phyloP scores from a whole-genome alignment of 2,888 invertebrate genomes.

The Danaus chrysippus region DNA sequence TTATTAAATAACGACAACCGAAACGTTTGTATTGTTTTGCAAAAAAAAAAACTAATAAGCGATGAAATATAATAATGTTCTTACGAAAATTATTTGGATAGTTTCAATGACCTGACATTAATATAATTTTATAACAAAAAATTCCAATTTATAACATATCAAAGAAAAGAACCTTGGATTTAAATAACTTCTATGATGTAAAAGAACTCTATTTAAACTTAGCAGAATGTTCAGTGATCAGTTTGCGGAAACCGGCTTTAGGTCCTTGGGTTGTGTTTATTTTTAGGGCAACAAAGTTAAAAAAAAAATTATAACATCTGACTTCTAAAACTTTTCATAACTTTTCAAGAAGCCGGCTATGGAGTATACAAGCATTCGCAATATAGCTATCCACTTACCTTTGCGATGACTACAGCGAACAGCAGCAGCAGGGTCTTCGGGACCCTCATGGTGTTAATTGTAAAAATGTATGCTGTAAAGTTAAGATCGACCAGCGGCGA shows the following conservation, averaged over 20 bases:
- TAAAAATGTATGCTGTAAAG: constrained; percentile 49
- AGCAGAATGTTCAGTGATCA: constrained; percentile 25
- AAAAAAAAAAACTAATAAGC: too few relatives aligned
- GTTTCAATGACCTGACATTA: too few relatives aligned
- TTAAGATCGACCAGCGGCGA: constrained; percentile 46
- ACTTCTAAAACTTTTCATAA: constrained; percentile 27
- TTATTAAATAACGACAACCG: too few relatives aligned
- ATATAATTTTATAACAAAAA: too few relatives aligned
- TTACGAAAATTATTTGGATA: too few relatives aligned
- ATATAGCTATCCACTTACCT: constrained; percentile 38
- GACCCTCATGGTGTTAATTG: constrained; percentile 52
- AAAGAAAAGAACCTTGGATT: background rate
- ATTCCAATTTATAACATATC: too few relatives aligned
- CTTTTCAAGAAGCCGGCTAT: constrained; percentile 19
- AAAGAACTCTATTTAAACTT: constrained; percentile 21
- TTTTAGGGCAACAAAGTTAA: constrained; percentile 23
- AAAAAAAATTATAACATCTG: constrained; percentile 1
- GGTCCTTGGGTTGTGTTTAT: constrained; percentile 23
- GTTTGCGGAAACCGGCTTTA: constrained; percentile 31
- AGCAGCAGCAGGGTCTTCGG: constrained; percentile 53
- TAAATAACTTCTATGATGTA: constrained; percentile 12
- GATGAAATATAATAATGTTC: too few relatives aligned
- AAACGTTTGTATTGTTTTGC: too few relatives aligned
- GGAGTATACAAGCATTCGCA: constrained; percentile 25
- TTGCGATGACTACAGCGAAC: constrained; percentile 37